Base-by-base conservation (phyloP, 53 echinoderm and acorn worm species). In the Apostichopus leukothele region DNA sequence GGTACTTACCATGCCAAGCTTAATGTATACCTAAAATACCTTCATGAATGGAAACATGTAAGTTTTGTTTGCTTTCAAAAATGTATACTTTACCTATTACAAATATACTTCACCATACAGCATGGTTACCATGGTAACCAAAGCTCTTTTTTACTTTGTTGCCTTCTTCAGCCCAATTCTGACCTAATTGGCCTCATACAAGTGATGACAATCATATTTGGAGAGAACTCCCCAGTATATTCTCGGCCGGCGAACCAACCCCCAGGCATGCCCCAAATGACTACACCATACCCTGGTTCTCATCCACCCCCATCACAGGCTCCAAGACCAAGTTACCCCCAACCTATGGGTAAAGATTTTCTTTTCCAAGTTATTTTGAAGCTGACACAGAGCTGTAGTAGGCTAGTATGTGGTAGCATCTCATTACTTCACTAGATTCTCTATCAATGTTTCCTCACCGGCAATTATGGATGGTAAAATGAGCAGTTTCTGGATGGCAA, bases 31-130 rank as follows among this genome's bases (percentile, higher is more conserved):
- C 79, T 97, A 52, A 94, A 94, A 0, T 96, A 96, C 84, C 89
- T 96, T 5, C 97, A 97, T 74, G 97, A 95, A 51, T 97, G 97
- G 97, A 95, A 95, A 91, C 91, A 94, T 83, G 97, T 97, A 88
- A 39, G 39, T 3, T 39, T 39, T 39, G 39, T 39, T 3, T 39
- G 39, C 39, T 39, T 39, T 39, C 39, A 39, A 39, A 39, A 39
- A 1, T 3, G 39, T 39, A 39, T 39, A 39, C 39, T 39, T 3
- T 39, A 39, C 39, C 39, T 39, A 39, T 0, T 39, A 39, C 39
- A 39, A 39, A 39, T 39, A 39, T 39, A 39, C 39, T 39, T 39
- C 39, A 39, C 39, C 39, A 3, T 39, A 39, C 39, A 39, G 39
- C 39, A 39, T 39, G 25, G 25, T 25, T 25, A 25, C 25, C 25